These are phyloP conservation scores for Mermis nigrescens DNA, from an alignment of 2,888 invertebrate genomes.

Conservation along the genomic window DNA sequence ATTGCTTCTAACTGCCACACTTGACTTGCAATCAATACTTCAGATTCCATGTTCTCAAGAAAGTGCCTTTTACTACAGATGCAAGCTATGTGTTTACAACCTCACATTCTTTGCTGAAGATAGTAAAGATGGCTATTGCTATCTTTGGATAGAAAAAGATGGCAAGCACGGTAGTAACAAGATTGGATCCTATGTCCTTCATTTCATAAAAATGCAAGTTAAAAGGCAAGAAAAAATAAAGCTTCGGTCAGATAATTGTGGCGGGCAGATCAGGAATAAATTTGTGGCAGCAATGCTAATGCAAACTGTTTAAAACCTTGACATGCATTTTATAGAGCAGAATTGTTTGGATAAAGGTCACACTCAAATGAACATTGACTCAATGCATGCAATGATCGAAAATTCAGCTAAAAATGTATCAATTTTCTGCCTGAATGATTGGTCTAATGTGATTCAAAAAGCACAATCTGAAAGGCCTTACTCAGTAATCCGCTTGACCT, in stretches of 20 bases:
- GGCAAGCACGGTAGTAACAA: slow-evolving; percentile 5
- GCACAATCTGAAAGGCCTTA: background rate
- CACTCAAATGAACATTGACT: slow-evolving; percentile 10
- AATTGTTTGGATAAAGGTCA: slow-evolving; percentile 10
- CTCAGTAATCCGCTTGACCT: background rate
- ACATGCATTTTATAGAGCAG: background rate
- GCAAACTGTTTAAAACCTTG: background rate
- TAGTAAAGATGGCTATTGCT: slow-evolving; percentile 10
- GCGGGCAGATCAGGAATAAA: slow-evolving; percentile 10
- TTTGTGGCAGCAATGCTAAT: slow-evolving; percentile 7
- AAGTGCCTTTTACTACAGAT: slow-evolving; percentile 11
- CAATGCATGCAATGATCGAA: slow-evolving; percentile 4
- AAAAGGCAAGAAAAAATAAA: background rate
- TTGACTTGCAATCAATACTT: slow-evolving; percentile 9
- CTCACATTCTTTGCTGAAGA: slow-evolving; percentile 2
- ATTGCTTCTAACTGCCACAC: background rate
- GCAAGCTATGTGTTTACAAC: slow-evolving; percentile 10
- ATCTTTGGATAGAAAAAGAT: slow-evolving; percentile 8
- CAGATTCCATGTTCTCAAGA: slow-evolving; percentile 5
- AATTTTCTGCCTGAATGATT: background rate
- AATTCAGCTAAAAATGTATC: background rate
- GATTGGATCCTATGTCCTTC: slow-evolving; percentile 4
- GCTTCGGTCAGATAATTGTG: slow-evolving; percentile 7
- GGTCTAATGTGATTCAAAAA: slow-evolving; percentile 1
- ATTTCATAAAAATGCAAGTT: slow-evolving; percentile 1